A percentile compares a stretch with the other conserved stretches of the same genome.
These are phyloP conservation scores for Psittacula echo DNA, from an alignment of 2,797 vertebrate species.

Conservation along the genomic window DNA sequence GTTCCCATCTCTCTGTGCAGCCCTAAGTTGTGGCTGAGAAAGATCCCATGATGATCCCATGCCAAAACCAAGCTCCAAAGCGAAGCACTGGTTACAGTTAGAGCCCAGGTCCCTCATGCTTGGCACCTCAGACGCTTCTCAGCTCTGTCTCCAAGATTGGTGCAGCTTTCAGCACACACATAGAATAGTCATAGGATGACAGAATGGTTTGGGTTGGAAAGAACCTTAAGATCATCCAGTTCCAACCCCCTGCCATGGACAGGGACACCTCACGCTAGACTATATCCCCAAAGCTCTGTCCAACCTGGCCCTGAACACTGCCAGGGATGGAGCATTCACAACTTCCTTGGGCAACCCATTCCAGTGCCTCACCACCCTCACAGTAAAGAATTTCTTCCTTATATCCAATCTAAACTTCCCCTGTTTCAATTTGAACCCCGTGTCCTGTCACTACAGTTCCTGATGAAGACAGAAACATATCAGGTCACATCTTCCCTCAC, in stretches of 20 bases:
- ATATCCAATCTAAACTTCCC: too few relatives aligned
- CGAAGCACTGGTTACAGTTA: neutral
- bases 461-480: neutral
- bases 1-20: neutral
- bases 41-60: neutral
- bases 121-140: neutral
- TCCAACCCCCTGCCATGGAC: too few relatives aligned
- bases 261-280: too few relatives aligned
- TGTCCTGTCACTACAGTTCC: neutral
- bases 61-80: neutral
- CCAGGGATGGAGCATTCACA: too few relatives aligned
- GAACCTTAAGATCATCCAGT: too few relatives aligned
- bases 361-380: too few relatives aligned
- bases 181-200: neutral
- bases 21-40: neutral
- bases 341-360: too few relatives aligned
- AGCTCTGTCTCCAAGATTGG: neutral
- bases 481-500: neutral
- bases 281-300: too few relatives aligned
- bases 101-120: neutral
- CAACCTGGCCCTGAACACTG: too few relatives aligned
- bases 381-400: too few relatives aligned
- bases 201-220: too few relatives aligned
- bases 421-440: too few relatives aligned
- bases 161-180: neutral